Base-by-base conservation (phyloP, 2,888 invertebrate genomes). In the Anthoptus insignis region DNA sequence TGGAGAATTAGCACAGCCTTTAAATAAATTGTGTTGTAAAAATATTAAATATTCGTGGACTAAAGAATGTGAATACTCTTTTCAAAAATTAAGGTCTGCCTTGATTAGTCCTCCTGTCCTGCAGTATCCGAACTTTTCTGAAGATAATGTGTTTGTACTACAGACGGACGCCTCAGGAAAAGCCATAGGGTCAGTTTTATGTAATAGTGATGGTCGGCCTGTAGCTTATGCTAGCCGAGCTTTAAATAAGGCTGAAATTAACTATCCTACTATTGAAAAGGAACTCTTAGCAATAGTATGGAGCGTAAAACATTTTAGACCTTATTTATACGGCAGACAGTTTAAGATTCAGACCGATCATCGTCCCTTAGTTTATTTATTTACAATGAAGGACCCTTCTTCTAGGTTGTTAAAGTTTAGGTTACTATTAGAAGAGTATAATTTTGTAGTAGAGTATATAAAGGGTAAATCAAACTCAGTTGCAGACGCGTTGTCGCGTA, bases 401-500 rank as follows among this genome's bases (percentile, higher is more conserved):
- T 9, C 8, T 9, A 6, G 32, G 8, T 11, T 32, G 8, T 9
- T 32, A 11, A 32, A 32, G 11, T 32, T 32, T 32, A 32, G 32
- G 11, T n/a, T n/a, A n/a, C n/a, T n/a, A n/a, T n/a, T n/a, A n/a
- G n/a, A n/a, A n/a, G n/a, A n/a, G n/a, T n/a, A 70, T 56, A 50
- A 70, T 45, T 70, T 50, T 59, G 50, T n/a, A 1, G 47, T 71
- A 34, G 64, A 56, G 14, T 71, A 69, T 59, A 53, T 69, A 2
- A 65, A 59, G 59, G 71, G 71, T 16, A 9, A n/a, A 37, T 24
- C 64, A 24, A 71, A 71, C 45, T 60, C 45, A 34, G 64, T 52
- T 52, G 68, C 67, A 58, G 67, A 71, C 24, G 69, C 67, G 19
- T 66, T 69, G 56, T 66, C 65, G 13, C 52, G 67, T 8, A 53